Evolutionary conservation across 2,113 vertebrate species (phyloP).

Genomic region (Archilochus colubris): DNA sequence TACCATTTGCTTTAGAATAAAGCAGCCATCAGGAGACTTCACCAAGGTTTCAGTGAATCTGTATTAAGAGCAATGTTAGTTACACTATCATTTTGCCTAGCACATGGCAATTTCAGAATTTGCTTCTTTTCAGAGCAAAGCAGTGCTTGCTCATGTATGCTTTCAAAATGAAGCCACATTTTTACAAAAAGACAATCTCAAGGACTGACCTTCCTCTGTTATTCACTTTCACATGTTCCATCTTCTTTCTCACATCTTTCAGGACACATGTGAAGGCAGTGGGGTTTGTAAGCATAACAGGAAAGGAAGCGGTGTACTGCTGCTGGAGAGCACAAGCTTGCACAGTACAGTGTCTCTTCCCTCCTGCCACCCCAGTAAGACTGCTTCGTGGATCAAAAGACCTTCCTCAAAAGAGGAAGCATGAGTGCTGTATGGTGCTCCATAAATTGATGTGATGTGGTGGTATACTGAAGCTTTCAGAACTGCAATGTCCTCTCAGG

Average conservation of each 20-base stretch:
- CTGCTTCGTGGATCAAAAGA: not conserved
- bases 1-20: not conserved
- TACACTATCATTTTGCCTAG: not conserved
- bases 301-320: not conserved
- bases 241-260: not conserved
- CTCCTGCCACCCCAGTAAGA: not conserved
- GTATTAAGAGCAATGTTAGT: not conserved
- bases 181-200: not conserved
- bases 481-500: not conserved
- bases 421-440: fast-evolving
- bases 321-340: not conserved
- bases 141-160: not conserved
- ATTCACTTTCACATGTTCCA: not conserved
- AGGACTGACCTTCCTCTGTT: not conserved
- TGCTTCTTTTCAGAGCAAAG: not conserved
- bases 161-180: not conserved
- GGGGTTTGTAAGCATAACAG: not conserved
- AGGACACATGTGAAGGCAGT: not conserved
- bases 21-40: not conserved
- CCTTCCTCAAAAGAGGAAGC: not conserved
- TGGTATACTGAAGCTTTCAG: not conserved
- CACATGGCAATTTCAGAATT: not conserved
- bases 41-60: not conserved
- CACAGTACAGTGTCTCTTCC: not conserved
- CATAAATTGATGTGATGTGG: not conserved